Base-by-base conservation (phyloP, 2,113 vertebrate genomes). In the Bubo bubo region DNA sequence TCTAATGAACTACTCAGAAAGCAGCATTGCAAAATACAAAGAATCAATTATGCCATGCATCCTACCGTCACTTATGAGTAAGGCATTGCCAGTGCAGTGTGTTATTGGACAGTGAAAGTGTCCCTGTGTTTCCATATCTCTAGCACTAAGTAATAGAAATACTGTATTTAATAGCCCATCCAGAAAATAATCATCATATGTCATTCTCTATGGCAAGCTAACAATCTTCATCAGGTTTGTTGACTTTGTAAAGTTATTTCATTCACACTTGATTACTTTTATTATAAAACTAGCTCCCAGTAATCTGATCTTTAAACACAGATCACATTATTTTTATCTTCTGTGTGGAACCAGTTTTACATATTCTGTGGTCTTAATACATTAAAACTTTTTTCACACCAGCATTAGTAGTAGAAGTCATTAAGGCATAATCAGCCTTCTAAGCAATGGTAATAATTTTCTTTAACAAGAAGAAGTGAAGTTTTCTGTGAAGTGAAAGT, bases 291-390 rank as follows among this genome's bases (percentile, higher is more conserved):
- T 84, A 60, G 18, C 47, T 86, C 58, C 55, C 28, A 55, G 34
- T 66, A 86, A 68, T 93, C 67, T 90, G 73, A 81, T 87, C 52
- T 90, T 84, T 82, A 80, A 91, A 91, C 47, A 50, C 26, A 86
- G 71, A 74, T 91, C 35, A 49, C 21, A 41, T 84, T 59, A 79
- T 56, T 95, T 92, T 56, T 18, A 10, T 67, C 68, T 92, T 94
- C 70, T 83, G 10, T 66, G 21, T 87, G 74, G 68, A 93, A 93
- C 12, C 75, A 76, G 35, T 71, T 94, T 81, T 86, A 79, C 49
- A 17, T 90, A 23, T 73, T 86, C 59, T 88, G 8, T 79, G 90
- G 41, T 91, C 71, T 95, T 93, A 95, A 70, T 75, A 21, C 8
- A 73, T 88, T 87, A n/a, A 32, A 70, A 90, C 39, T 63, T 53